Conservation (phyloP, 2,888 invertebrate genomes). For the Cryptophagus acutangulus region DNA sequence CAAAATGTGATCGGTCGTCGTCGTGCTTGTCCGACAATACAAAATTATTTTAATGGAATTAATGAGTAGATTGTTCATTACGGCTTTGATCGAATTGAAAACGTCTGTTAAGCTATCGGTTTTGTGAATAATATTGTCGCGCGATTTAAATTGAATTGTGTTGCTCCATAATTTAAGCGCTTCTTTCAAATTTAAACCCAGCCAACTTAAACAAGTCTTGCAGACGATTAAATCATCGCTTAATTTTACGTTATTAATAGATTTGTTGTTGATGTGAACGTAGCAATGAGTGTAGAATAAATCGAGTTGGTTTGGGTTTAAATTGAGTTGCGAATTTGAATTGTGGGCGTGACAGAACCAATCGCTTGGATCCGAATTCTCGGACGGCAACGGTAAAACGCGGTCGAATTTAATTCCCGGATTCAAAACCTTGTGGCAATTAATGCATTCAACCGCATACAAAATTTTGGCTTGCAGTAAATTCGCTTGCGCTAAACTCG, state of each 20-base stretch:
- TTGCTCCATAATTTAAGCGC: conserved; percentile 55
- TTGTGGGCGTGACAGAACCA: conserved; percentile 61
- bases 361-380: conserved; percentile 56
- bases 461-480: conserved; percentile 46
- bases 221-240: conserved; percentile 55
- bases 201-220: conserved; percentile 55
- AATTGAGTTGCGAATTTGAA: conserved; percentile 20
- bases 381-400: conserved; percentile 59
- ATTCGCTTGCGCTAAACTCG: conserved; percentile 16
- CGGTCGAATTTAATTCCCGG: conserved; percentile 50
- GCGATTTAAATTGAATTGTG: conserved; percentile 50
- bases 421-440: conserved; percentile 37
- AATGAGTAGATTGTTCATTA: conserved; percentile 52
- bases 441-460: conserved; percentile 49
- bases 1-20: conserved; percentile 52
- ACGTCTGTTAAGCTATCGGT: conserved; percentile 49
- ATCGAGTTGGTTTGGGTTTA: conserved; percentile 53
- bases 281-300: conserved; percentile 56
- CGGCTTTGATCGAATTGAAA: conserved; percentile 51
- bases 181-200: conserved; percentile 51
- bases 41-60: conserved; percentile 55
- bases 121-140: conserved; percentile 30
- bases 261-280: conserved; percentile 44
- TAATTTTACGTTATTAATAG: conserved; percentile 47
- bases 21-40: conserved; percentile 48